Base-by-base conservation (phyloP, 1,140 invertebrate species). In the Drosophila suzukii region DNA sequence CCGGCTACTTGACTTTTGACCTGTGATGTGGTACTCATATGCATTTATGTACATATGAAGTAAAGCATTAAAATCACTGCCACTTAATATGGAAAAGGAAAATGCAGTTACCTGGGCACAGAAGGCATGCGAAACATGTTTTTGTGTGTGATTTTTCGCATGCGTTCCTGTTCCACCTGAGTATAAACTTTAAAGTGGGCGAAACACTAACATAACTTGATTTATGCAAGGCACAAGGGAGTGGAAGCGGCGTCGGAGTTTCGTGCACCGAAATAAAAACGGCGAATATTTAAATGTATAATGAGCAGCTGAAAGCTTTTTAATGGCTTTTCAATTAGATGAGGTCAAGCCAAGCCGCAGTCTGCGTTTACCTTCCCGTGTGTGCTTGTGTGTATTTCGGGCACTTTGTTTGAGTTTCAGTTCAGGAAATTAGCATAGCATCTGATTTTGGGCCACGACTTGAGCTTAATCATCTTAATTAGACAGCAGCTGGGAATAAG, bases 281-380 rank as follows among this genome's bases (percentile, higher is more conserved):
- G 60, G 75, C 73, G 72, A 84, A 84, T 89, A 90, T 89, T 89
- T 88, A 84, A 89, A 89, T 89, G 85, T 78, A 89, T 89, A 89
- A 89, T 89, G 84, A 89, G 85, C 61, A 90, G 77, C 77, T 89
- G 84, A 89, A 89, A 89, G 84, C 84, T 89, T 89, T 89, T 89
- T 89, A 89, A 89, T 89, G 84, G 84, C 70, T 89, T 89, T 89
- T 89, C 85, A 89, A 89, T 89, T 89, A 89, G 85, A 81, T 76
- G 74, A 84, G 77, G 77, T 81, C 84, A 68, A 72, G 66, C 70
- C 53, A 54, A 58, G 44, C 68, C 65, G 20, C 68, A 72, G 53
- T 34, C 36, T 46, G 17, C 20, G 50, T 32, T 53, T 36, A 36
- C 32, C 50, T 53, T 53, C 36, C 50, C 32, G 15, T 17, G 39